Conservation (phyloP, 2,888 invertebrate genomes). For the Xanthorhoe spadicearia region DNA sequence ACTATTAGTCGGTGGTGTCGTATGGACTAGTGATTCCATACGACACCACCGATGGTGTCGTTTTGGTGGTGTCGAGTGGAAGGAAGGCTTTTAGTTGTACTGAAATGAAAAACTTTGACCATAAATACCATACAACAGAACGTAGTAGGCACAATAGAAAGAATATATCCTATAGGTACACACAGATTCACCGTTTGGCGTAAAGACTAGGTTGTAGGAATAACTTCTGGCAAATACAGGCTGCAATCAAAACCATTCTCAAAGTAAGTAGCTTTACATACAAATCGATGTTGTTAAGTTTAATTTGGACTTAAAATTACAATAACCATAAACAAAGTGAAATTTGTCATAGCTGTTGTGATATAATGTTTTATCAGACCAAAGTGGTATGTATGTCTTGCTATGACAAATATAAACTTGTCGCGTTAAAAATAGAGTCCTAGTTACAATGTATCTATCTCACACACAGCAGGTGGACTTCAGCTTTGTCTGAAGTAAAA, state of each 20-base stretch:
- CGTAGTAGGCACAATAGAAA: conserved; percentile 18
- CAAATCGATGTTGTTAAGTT: neutral
- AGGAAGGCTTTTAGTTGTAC: too few relatives aligned
- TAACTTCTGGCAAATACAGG: conserved; percentile 82
- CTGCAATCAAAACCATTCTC: conserved; percentile 43
- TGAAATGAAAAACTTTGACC: too few relatives aligned
- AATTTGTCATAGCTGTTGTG: too few relatives aligned
- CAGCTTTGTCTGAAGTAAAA: neutral
- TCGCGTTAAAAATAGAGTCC: too few relatives aligned
- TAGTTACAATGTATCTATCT: neutral
- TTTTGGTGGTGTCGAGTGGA: too few relatives aligned
- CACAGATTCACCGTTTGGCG: conserved; percentile 55
- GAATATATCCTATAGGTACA: conserved; percentile 54
- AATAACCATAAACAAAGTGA: too few relatives aligned
- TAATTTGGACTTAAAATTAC: neutral
- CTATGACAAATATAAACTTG: too few relatives aligned
- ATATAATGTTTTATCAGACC: too few relatives aligned
- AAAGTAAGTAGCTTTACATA: neutral
- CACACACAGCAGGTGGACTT: neutral
- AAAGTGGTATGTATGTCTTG: too few relatives aligned
- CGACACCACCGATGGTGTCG: too few relatives aligned
- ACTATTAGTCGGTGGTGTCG: too few relatives aligned
- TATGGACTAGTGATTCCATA: too few relatives aligned
- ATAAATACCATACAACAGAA: conserved; percentile 10
- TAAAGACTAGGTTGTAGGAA: conserved; percentile 31